These are phyloP conservation scores for Philaenus spumarius DNA, from an alignment of 1,140 invertebrate genomes.

Conservation along the genomic window DNA sequence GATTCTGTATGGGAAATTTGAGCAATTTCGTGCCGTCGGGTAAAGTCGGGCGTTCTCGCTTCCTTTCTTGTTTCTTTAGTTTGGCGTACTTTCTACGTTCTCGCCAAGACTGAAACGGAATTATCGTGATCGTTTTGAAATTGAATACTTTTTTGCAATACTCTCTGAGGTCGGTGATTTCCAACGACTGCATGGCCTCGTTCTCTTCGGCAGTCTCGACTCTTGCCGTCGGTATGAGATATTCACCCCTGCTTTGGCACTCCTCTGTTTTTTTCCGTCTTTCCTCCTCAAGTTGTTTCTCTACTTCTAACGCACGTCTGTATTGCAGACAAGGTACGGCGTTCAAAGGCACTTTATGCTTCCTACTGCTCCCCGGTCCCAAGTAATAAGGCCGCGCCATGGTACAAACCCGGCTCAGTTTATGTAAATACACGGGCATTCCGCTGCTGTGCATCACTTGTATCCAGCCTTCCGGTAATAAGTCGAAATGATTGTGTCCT, in stretches of 20 bases:
- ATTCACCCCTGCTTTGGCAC: not conserved
- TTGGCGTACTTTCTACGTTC: conserved; percentile 80
- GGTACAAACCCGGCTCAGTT: conserved; percentile 75
- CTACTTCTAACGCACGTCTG: conserved; percentile 65
- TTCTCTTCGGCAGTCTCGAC: conserved; percentile 81
- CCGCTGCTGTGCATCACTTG: conserved; percentile 93
- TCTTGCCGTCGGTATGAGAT: conserved; percentile 42
- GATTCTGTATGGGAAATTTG: conserved; percentile 60
- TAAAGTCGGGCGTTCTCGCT: conserved; percentile 68
- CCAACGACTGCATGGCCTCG: conserved; percentile 61
- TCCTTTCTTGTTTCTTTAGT: conserved; percentile 65
- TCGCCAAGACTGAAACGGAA: conserved; percentile 72
- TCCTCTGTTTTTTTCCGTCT: conserved; percentile 23
- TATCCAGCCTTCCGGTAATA: conserved; percentile 96
- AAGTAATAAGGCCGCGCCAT: conserved; percentile 90
- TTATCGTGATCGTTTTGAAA: conserved; percentile 13
- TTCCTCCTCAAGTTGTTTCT: conserved; percentile 45
- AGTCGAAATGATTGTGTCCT: conserved; percentile 41
- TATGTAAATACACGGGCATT: conserved; percentile 89
- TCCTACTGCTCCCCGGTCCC: conserved; percentile 79
- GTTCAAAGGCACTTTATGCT: conserved; percentile 88
- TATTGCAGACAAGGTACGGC: conserved; percentile 95
- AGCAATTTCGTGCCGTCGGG: conserved; percentile 86
- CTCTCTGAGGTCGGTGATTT: not conserved
- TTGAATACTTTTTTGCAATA: conserved; percentile 1